These are phyloP conservation scores for Drosophila pseudoananassae DNA, from an alignment of 1,140 invertebrate genomes.

Conservation along the genomic window DNA sequence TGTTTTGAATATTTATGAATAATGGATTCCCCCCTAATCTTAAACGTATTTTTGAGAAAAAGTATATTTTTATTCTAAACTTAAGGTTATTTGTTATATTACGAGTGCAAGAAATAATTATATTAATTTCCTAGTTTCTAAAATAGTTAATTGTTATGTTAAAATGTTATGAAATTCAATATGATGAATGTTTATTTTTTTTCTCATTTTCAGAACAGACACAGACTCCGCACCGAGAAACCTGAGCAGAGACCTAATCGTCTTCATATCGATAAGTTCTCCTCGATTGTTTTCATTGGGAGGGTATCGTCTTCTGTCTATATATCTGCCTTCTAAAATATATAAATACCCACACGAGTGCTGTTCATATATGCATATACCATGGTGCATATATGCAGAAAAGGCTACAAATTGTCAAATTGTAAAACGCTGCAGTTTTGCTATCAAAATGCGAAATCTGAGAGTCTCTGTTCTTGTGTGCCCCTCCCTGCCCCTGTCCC, in stretches of 20 bases:
- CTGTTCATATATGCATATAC: background rate
- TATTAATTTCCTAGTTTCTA: too few species aligned
- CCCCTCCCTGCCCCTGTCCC: slow-evolving; percentile 6
- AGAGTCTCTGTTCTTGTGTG: slow-evolving; percentile 11
- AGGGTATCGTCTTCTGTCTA: slow-evolving; percentile 5
- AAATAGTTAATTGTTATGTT: too few species aligned
- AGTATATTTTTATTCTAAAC: too few species aligned
- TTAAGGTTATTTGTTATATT: too few species aligned
- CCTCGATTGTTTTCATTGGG: slow-evolving; percentile 14
- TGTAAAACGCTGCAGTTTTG: slow-evolving; percentile 52
- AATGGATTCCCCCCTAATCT: too few species aligned
- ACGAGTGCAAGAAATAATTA: too few species aligned
- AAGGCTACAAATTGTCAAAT: slow-evolving; percentile 45
- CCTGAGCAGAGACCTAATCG: background rate
- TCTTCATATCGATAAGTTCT: background rate
- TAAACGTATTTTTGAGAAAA: too few species aligned
- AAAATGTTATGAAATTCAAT: too few species aligned
- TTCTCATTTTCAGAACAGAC: background rate
- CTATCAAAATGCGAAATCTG: slow-evolving; percentile 39
- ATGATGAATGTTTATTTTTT: background rate
- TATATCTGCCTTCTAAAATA: slow-evolving; percentile 1
- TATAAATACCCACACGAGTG: background rate
- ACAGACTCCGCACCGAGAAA: background rate
- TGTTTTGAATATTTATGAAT: too few species aligned
- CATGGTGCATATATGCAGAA: slow-evolving; percentile 11